Conservation (phyloP, 37 sponge, comb jelly and placozoan genomes). For the Tethya wilhelma region DNA sequence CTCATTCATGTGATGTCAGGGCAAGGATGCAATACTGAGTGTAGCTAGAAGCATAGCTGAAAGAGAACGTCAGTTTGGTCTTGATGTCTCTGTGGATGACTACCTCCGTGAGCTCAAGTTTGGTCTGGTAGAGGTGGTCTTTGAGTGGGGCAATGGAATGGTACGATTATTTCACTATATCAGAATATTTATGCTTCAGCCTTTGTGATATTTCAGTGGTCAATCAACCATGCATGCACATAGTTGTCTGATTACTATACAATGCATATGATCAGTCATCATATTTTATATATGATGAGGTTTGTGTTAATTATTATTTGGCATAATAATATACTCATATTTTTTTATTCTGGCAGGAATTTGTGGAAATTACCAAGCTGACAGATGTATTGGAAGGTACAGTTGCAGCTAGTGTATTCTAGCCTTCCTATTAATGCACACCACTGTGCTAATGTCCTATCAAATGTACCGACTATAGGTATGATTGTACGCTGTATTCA, state of each 20-base stretch:
- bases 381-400: conserved; percentile 95
- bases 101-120: conserved; percentile 78
- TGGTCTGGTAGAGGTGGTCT: conserved; percentile 96
- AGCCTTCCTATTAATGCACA: not conserved
- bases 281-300: not conserved
- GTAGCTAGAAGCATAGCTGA: conserved; percentile 72
- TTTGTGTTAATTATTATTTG: conserved; percentile 2
- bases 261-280: not conserved
- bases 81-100: conserved; percentile 75
- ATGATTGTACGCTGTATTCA: conserved; percentile 97
- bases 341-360: conserved; percentile 66
- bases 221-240: no score
- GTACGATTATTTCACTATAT: no score
- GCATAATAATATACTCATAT: not conserved
- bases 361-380: conserved; percentile 82
- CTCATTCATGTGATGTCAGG: conserved; percentile 47
- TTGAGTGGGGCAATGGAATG: conserved; percentile 93
- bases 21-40: conserved; percentile 66
- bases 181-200: no score
- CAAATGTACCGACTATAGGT: conserved; percentile 26
- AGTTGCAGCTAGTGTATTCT: no score
- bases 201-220: no score
- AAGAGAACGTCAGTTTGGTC: conserved; percentile 66
- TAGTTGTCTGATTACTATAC: not conserved
- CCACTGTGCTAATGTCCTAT: not conserved